Evolutionary conservation across 2,113 vertebrate genomes (phyloP).

Genomic region (Rhombomys opimus): DNA sequence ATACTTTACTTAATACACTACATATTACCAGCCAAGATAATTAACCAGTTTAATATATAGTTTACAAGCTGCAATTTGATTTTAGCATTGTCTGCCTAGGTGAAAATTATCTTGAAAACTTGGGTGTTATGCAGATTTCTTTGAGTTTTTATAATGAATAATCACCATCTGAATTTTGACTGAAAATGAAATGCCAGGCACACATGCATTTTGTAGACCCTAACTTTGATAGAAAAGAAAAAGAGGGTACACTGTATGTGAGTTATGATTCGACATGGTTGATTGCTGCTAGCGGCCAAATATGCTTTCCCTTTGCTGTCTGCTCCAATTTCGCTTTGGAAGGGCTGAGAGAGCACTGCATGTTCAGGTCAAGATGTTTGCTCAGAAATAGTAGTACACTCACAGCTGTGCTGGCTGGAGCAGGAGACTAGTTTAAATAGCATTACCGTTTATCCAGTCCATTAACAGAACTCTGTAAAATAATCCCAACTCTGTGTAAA

Average conservation of each 20-base stretch:
- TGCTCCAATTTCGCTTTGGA: constrained; percentile 90
- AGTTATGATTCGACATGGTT: constrained; percentile 89
- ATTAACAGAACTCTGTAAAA: constrained; percentile 94
- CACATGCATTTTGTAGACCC: constrained; percentile 82
- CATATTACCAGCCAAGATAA: neutral
- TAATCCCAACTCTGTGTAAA: constrained; percentile 90
- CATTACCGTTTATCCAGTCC: constrained; percentile 91
- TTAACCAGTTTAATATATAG: neutral
- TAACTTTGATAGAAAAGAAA: constrained; percentile 85
- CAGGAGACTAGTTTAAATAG: constrained; percentile 91
- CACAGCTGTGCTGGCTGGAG: constrained; percentile 91
- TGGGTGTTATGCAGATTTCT: constrained; percentile 55
- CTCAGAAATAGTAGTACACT: constrained; percentile 90
- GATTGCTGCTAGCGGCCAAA: constrained; percentile 84
- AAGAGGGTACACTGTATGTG: constrained; percentile 86
- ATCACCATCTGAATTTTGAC: constrained; percentile 85
- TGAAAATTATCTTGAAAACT: constrained; percentile 55
- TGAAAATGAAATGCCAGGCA: constrained; percentile 87
- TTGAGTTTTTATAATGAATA: constrained; percentile 82
- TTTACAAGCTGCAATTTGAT: neutral
- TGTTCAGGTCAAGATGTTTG: constrained; percentile 91
- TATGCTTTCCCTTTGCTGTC: constrained; percentile 89
- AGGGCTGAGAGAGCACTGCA: constrained; percentile 82
- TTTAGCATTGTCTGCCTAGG: constrained; percentile 22
- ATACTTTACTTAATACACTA: neutral